Conservation (phyloP, 2,113 vertebrate species). For the Shinisaurus crocodilurus region DNA sequence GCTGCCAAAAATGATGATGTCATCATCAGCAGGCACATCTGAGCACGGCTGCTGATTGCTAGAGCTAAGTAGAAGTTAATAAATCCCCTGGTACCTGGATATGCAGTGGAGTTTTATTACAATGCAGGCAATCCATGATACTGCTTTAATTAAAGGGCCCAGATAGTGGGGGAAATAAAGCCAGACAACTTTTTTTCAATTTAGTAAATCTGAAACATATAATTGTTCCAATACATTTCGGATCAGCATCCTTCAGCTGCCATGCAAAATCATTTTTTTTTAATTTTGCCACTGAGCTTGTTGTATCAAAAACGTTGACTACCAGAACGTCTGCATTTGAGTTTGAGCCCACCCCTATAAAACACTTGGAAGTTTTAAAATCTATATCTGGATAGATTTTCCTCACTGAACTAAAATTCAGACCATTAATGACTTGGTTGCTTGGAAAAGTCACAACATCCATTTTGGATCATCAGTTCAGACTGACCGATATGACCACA, state of each 20-base stretch:
- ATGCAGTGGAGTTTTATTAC: constrained; percentile 82
- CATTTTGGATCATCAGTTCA: background rate
- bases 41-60: constrained; percentile 82
- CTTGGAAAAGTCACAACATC: background rate
- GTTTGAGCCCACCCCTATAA: background rate
- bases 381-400: background rate
- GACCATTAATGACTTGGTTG: background rate
- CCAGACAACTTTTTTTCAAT: constrained; percentile 65
- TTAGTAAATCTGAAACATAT: constrained; percentile 74
- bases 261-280: constrained; percentile 46
- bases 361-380: background rate
- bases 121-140: constrained; percentile 79
- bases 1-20: constrained; percentile 84
- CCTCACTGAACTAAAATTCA: background rate
- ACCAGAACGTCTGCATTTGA: background rate
- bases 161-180: constrained; percentile 66
- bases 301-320: constrained; percentile 27
- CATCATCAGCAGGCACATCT: constrained; percentile 80
- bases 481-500: background rate
- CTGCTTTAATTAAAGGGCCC: constrained; percentile 77
- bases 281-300: background rate
- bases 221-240: constrained; percentile 66
- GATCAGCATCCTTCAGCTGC: constrained; percentile 58
- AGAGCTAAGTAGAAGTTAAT: constrained; percentile 80
- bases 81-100: constrained; percentile 81